Evolutionary conservation across 2,888 invertebrate species (phyloP).

Genomic region (Zonitis immaculata): DNA sequence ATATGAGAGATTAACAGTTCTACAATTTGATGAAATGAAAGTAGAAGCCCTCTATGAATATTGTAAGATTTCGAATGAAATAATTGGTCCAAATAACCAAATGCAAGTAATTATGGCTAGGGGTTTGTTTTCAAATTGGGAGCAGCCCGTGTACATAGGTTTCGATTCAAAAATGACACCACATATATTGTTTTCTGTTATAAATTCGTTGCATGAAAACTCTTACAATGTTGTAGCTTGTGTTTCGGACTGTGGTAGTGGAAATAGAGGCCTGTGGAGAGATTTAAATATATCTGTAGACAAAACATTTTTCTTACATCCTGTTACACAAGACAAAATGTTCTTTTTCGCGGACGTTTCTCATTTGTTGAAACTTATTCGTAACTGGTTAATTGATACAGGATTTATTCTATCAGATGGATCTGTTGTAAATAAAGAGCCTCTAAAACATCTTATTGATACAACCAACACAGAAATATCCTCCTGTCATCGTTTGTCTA

Average conservation of each 20-base stretch:
- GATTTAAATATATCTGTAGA: constrained; percentile 22
- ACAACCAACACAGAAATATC: constrained; percentile 15
- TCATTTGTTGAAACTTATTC: constrained; percentile 28
- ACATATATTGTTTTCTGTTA: constrained; percentile 21
- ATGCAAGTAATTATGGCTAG: constrained; percentile 21
- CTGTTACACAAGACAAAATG: constrained; percentile 23
- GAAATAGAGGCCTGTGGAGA: constrained; percentile 30
- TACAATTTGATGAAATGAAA: not conserved
- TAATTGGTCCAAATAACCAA: constrained; percentile 14
- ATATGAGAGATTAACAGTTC: not conserved
- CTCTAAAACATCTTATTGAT: constrained; percentile 13
- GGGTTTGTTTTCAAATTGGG: constrained; percentile 24
- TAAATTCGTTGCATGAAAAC: constrained; percentile 21
- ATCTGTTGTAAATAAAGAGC: constrained; percentile 16
- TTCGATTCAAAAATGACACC: constrained; percentile 33
- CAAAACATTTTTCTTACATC: constrained; percentile 27
- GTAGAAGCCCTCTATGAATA: no score
- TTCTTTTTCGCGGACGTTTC: constrained; percentile 32
- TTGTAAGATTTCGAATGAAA: no score
- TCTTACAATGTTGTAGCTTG: constrained; percentile 31
- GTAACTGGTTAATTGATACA: constrained; percentile 31
- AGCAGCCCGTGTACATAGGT: constrained; percentile 24
- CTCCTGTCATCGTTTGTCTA: constrained; percentile 18
- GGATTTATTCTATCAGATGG: constrained; percentile 24
- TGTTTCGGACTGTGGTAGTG: constrained; percentile 29